A percentile compares a stretch with the other conserved stretches of the same genome.
These are phyloP conservation scores for Holothuria leucospilota DNA, from an alignment of 53 echinoderm and acorn worm species.

Conservation along the genomic window DNA sequence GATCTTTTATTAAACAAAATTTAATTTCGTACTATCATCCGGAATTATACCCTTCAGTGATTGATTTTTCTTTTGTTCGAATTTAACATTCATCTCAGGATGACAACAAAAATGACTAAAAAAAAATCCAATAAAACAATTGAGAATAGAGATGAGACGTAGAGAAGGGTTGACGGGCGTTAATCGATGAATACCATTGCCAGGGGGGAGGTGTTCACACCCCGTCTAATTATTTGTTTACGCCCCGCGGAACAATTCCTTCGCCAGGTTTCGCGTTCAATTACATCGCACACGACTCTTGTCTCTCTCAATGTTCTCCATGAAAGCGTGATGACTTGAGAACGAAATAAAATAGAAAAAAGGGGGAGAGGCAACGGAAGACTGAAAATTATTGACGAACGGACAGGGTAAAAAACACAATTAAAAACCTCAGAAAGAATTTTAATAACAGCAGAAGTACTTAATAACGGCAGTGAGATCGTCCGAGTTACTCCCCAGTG, in stretches of 20 bases:
- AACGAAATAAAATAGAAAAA: conserved; percentile 1
- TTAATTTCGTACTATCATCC: conserved; percentile 27
- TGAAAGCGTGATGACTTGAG: conserved; percentile 25
- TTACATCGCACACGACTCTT: conserved; percentile 38
- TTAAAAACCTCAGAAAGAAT: conserved; percentile 13
- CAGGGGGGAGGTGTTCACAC: conserved; percentile 22
- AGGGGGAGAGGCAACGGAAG: background rate
- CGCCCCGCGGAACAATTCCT: conserved; percentile 26
- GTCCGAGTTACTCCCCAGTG: conserved; percentile 24
- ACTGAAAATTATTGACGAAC: conserved; percentile 25
- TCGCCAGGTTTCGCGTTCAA: conserved; percentile 30
- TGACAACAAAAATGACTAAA: background rate
- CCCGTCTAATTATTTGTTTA: conserved; percentile 18
- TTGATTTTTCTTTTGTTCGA: background rate
- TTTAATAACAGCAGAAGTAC: conserved; percentile 30
- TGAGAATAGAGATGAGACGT: background rate
- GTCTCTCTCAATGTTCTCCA: conserved; percentile 15
- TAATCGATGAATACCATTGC: too few relatives aligned
- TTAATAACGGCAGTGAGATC: conserved; percentile 11
- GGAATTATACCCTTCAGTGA: conserved; percentile 11
- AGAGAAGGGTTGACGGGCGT: background rate
- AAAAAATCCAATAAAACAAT: background rate
- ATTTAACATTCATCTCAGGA: background rate
- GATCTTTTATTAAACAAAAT: conserved; percentile 31
- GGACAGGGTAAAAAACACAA: conserved; percentile 18